Percentiles rank a stretch among this genome's conserved stretches.
Evolutionary conservation across 2,888 invertebrate genomes (phyloP).

Genomic region (Metacarcinus magister): DNA sequence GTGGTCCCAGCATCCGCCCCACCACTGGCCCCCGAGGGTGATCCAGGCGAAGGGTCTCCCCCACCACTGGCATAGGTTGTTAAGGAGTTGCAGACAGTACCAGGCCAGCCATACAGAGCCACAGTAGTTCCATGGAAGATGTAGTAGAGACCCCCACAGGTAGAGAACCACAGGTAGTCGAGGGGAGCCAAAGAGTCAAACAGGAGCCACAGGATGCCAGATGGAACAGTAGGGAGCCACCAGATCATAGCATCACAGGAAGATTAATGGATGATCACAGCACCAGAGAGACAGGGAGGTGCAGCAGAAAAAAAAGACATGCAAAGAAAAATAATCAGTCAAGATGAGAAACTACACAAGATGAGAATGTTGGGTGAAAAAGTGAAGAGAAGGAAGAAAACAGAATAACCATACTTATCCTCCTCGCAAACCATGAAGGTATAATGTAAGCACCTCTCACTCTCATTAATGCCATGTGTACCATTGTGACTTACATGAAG

Average conservation of each 20-base stretch:
- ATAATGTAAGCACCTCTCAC: background rate
- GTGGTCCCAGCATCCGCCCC: constrained; percentile 73
- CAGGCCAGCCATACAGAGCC: background rate
- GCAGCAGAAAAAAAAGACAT: constrained; percentile 16
- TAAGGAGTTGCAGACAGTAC: background rate
- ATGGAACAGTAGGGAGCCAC: constrained; percentile 33
- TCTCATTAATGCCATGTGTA: background rate
- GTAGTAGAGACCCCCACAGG: background rate
- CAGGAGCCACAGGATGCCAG: constrained; percentile 23
- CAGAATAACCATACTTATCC: background rate
- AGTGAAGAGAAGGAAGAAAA: background rate
- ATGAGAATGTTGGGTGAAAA: background rate
- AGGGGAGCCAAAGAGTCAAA: background rate
- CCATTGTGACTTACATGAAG: background rate
- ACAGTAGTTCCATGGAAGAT: background rate
- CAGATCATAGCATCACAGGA: constrained; percentile 14
- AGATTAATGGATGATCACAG: constrained; percentile 3
- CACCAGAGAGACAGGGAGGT: background rate
- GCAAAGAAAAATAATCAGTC: constrained; percentile 20
- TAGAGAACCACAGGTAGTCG: background rate
- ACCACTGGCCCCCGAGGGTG: constrained; percentile 73
- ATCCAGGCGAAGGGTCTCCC: constrained; percentile 72
- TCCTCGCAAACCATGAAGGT: background rate
- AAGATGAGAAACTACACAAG: background rate
- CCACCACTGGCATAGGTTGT: constrained; percentile 66